Evolutionary conservation across 2,113 vertebrate genomes (phyloP).

Genomic region (Halcyon senegalensis): DNA sequence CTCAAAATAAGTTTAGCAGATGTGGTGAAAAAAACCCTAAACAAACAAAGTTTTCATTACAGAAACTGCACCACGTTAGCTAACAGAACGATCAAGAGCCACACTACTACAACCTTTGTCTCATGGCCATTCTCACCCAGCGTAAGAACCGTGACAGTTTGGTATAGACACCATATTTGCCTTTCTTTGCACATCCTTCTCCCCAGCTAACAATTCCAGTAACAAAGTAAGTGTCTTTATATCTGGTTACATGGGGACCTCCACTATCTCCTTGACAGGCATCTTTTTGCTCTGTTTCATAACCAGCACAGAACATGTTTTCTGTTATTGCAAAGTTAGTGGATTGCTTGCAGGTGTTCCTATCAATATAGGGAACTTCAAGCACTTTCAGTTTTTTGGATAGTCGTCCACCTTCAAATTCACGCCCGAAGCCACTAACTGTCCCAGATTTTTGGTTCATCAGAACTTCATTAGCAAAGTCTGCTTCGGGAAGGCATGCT

Average conservation of each 20-base stretch:
- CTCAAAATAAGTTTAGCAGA: neutral
- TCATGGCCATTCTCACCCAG: slow-evolving; percentile 80
- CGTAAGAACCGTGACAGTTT: slow-evolving; percentile 86
- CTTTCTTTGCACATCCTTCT: slow-evolving; percentile 89
- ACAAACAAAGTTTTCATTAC: neutral
- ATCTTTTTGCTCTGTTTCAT: slow-evolving; percentile 78
- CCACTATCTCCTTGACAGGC: slow-evolving; percentile 96
- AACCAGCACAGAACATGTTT: slow-evolving; percentile 97
- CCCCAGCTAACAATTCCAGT: slow-evolving; percentile 97
- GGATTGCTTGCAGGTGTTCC: slow-evolving; percentile 84
- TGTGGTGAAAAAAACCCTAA: neutral
- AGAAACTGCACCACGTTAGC: neutral
- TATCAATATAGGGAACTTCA: slow-evolving; percentile 84
- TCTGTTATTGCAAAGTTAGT: slow-evolving; percentile 77
- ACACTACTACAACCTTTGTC: neutral
- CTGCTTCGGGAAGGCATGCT: slow-evolving; percentile 84
- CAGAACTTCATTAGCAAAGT: slow-evolving; percentile 88
- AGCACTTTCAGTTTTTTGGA: slow-evolving; percentile 82
- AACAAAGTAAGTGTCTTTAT: slow-evolving; percentile 82
- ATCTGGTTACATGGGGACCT: slow-evolving; percentile 90
- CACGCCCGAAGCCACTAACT: slow-evolving; percentile 91
- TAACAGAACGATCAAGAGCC: neutral
- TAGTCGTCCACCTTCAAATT: slow-evolving; percentile 72
- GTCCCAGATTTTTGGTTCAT: slow-evolving; percentile 78
- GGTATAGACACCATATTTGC: slow-evolving; percentile 93